Evolutionary conservation across 2,113 vertebrate genomes (phyloP), one percentile per base, ranked within the genome.

Genomic region (Scophthalmus maximus): DNA sequence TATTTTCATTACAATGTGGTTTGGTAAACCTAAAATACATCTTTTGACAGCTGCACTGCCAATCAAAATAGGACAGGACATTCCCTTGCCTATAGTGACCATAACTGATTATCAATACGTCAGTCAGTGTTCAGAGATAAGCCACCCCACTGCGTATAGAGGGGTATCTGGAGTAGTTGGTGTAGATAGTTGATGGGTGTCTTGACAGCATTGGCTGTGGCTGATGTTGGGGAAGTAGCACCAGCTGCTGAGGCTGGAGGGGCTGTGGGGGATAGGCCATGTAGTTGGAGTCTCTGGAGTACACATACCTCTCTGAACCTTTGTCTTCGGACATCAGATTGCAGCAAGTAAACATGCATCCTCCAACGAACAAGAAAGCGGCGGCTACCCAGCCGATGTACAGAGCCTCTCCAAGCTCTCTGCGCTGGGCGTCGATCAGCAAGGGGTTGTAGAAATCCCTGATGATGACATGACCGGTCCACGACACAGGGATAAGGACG

Each of bases 341-440:
- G 69, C 89, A 92, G 61, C 92, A 95, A 22, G 76, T 60, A 22
- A 95, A 91, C 14, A 94, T 80, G 76, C 92, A 94, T 30, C 94
- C 94, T 0, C 92, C 94, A 0, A 50, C 79, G 0, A 94, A 91
- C n/a, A 95, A 85, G 30, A 95, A 87, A 1, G 81, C 91, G 0
- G 90, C 23, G 0, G 93, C 69, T 59, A 94, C 92, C 94, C 94
- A 95, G 23, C 94, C 94, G 4, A 95, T 88, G 82, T 94, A 95
- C 1, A 95, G 91, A 2, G 94, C 92, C 51, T 94, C 94, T 1
- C 94, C 94, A 0, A 95, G 91, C 83, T 95, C 94, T 50, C 93
- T 76, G n/a, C 94, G 92, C 80, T 94, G 88, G 17, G 93, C 94
- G 5, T 94, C 91, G 1, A 92, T 63, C 29, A 95, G 80, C 62